Percentiles rank a stretch among this genome's conserved stretches.
Conservation (phyloP, 2,797 vertebrate species). For the Euphonia xanthogaster region DNA sequence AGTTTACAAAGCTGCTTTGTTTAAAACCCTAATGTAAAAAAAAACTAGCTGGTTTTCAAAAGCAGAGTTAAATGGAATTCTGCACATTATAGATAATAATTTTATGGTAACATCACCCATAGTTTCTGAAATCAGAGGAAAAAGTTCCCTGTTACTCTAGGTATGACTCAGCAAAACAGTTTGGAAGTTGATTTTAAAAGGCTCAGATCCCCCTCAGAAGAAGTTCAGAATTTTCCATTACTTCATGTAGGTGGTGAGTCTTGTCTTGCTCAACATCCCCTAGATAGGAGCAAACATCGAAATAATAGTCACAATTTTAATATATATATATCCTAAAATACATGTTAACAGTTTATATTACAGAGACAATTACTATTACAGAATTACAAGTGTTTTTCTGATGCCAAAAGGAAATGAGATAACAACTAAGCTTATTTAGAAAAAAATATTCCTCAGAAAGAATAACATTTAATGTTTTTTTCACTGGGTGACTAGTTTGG, state of each 20-base stretch:
- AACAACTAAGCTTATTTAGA: neutral
- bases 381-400: neutral
- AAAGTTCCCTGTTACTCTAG: neutral
- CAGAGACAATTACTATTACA: neutral
- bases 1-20: neutral
- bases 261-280: neutral
- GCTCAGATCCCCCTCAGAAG: neutral
- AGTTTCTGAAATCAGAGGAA: neutral
- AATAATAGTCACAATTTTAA: neutral
- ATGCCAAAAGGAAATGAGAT: neutral
- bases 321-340: neutral
- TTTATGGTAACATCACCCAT: neutral
- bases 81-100: neutral
- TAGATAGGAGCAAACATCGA: neutral
- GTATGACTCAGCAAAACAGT: neutral
- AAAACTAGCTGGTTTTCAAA: neutral
- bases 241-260: neutral
- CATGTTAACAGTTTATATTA: neutral
- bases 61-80: neutral
- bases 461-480: neutral
- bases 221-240: neutral
- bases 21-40: neutral
- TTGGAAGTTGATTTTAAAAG: neutral
- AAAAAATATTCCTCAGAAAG: neutral
- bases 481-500: neutral